A percentile compares a stretch with the other conserved stretches of the same genome.
Conservation (phyloP, 2,113 vertebrate genomes). For the Oostethus manadensis region DNA sequence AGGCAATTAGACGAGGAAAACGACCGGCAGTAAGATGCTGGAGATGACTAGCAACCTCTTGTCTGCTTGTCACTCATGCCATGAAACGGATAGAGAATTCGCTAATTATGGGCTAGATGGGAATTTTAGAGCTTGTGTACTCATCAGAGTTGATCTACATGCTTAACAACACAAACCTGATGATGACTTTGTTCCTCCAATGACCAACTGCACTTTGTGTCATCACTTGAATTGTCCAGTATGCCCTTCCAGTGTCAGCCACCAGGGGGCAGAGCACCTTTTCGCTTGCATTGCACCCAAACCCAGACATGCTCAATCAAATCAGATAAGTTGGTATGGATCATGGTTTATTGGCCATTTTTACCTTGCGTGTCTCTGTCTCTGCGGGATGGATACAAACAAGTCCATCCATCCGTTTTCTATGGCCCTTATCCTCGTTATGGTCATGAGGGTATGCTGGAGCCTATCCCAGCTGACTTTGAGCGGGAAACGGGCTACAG, state of each 20-base stretch:
- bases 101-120: not conserved
- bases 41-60: not conserved
- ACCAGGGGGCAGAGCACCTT: not conserved
- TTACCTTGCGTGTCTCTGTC: too few relatives aligned
- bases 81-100: not conserved
- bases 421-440: too few relatives aligned
- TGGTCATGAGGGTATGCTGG: too few relatives aligned
- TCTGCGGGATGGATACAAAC: too few relatives aligned
- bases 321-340: too few relatives aligned
- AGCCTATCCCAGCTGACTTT: too few relatives aligned
- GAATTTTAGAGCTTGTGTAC: not conserved
- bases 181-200: not conserved
- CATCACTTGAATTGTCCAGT: not conserved
- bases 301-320: too few relatives aligned
- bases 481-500: too few relatives aligned
- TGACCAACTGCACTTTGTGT: not conserved
- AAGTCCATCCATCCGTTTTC: too few relatives aligned
- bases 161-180: not conserved
- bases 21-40: not conserved
- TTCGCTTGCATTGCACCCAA: not conserved
- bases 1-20: constrained; percentile 1
- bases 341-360: too few relatives aligned
- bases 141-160: not conserved
- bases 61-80: not conserved
- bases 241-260: not conserved